Percentiles rank a stretch among this genome's conserved stretches.
Conservation (phyloP, 92 coral and sea anemone species). For the Siderastrea siderea region DNA sequence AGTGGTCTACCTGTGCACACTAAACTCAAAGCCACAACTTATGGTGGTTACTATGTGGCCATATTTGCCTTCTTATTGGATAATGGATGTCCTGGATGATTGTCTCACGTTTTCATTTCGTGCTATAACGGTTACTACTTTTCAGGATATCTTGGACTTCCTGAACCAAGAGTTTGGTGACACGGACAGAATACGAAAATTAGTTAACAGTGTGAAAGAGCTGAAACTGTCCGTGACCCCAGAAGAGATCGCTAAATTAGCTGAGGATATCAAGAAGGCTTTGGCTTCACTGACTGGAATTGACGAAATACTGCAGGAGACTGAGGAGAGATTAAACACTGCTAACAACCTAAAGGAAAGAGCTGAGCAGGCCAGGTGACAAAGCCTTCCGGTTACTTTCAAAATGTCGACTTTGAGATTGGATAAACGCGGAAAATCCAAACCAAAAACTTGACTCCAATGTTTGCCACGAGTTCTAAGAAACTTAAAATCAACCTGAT, state of each 20-base stretch:
- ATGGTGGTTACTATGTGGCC: neutral
- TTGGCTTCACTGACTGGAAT: conserved; percentile 81
- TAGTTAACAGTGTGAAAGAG: conserved; percentile 74
- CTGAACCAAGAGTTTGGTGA: conserved; percentile 76
- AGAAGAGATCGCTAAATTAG: conserved; percentile 81
- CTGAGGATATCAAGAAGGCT: conserved; percentile 79
- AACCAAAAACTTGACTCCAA: no score
- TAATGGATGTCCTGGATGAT: neutral
- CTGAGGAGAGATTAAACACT: conserved; percentile 65
- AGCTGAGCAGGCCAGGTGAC: conserved; percentile 92
- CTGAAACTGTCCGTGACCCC: conserved; percentile 86
- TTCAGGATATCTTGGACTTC: conserved; percentile 89
- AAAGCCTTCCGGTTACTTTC: neutral
- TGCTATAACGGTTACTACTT: neutral
- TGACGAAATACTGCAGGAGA: conserved; percentile 87
- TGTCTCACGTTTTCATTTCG: neutral
- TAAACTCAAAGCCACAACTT: no score
- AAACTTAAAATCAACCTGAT: no score
- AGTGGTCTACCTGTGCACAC: no score
- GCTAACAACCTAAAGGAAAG: conserved; percentile 75
- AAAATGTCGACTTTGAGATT: neutral
- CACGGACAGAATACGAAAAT: conserved; percentile 62
- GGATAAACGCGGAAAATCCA: neutral
- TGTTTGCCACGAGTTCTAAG: no score
- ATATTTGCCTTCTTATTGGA: neutral